Percentiles rank a stretch among this genome's conserved stretches.
phyloP scores from a whole-genome alignment of 2,888 invertebrate species.

The Zygaena filipendulae region DNA sequence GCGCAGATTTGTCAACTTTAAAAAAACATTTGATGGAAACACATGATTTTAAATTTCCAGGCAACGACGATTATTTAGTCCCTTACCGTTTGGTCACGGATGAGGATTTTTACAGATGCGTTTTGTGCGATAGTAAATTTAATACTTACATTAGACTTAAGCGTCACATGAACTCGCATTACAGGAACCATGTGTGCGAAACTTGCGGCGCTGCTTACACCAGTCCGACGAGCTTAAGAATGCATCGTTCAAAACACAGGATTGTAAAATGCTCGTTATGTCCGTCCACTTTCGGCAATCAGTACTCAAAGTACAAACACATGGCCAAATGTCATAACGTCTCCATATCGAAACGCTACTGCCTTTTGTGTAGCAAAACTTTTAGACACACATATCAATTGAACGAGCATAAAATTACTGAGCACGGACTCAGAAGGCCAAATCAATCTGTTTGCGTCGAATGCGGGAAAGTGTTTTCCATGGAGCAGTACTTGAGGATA shows the following conservation, averaged over 20 bases:
- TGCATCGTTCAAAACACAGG: too few relatives aligned
- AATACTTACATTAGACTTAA: slow-evolving; percentile 24
- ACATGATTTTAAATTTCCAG: slow-evolving; percentile 23
- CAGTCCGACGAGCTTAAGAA: too few relatives aligned
- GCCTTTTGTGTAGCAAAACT: slow-evolving; percentile 21
- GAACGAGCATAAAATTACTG: slow-evolving; percentile 23
- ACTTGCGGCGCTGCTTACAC: slow-evolving; percentile 56
- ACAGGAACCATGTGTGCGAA: slow-evolving; percentile 53
- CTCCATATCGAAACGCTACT: slow-evolving; percentile 16
- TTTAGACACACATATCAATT: slow-evolving; percentile 25
- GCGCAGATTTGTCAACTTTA: slow-evolving; percentile 21
- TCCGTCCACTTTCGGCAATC: slow-evolving; percentile 19
- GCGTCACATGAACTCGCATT: slow-evolving; percentile 38
- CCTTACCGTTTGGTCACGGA: slow-evolving; percentile 29
- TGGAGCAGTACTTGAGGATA: slow-evolving; percentile 22
- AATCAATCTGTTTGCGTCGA: slow-evolving; percentile 21
- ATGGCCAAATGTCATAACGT: slow-evolving; percentile 17
- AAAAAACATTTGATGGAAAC: slow-evolving; percentile 23
- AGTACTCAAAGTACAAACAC: slow-evolving; percentile 16
- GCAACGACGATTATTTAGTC: slow-evolving; percentile 25
- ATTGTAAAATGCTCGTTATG: slow-evolving; percentile 30
- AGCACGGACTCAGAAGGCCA: slow-evolving; percentile 25
- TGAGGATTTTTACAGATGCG: slow-evolving; percentile 24
- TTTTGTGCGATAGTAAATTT: slow-evolving; percentile 23
- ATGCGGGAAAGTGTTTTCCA: slow-evolving; percentile 27